phyloP scores from a whole-genome alignment of 2,113 vertebrate genomes.

The Hirundichthys speculiger region DNA sequence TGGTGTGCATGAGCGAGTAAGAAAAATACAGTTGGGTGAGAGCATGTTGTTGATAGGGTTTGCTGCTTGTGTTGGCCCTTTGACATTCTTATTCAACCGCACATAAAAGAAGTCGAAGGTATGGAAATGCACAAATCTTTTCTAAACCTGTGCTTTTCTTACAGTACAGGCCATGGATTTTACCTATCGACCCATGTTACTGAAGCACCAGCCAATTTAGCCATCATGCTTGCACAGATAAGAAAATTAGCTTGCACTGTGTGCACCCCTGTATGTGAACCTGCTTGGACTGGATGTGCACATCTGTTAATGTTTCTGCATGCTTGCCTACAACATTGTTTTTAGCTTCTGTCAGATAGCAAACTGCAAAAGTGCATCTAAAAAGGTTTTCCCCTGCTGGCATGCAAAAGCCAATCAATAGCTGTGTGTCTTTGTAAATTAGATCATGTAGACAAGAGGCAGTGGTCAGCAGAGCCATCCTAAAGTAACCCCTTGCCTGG shows the following conservation, averaged over 20 bases:
- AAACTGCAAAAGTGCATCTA: conserved; percentile 61
- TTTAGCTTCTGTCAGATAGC: conserved; percentile 44
- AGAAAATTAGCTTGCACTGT: conserved; percentile 53
- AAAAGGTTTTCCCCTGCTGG: conserved; percentile 64
- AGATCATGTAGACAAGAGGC: conserved; percentile 77
- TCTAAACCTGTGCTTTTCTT: conserved; percentile 12
- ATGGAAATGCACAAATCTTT: conserved; percentile 35
- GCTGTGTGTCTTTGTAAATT: conserved; percentile 76
- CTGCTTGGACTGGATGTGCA: not conserved
- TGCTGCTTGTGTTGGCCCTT: conserved; percentile 30
- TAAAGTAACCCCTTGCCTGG: conserved; percentile 68
- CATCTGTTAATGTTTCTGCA: conserved; percentile 3
- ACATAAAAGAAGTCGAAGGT: conserved; percentile 42
- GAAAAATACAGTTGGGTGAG: conserved; percentile 24
- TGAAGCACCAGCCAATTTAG: conserved; percentile 52
- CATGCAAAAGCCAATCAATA: conserved; percentile 77
- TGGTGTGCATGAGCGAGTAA: conserved; percentile 12
- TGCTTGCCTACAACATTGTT: conserved; percentile 25
- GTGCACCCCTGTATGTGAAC: not conserved
- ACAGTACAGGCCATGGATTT: conserved; percentile 57
- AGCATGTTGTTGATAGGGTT: conserved; percentile 12
- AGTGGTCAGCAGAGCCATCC: conserved; percentile 71
- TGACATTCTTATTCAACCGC: conserved; percentile 48
- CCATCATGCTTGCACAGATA: conserved; percentile 52
- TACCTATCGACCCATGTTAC: conserved; percentile 60